Conservation (phyloP, 1,140 invertebrate species). For the Onthophagus taurus region DNA sequence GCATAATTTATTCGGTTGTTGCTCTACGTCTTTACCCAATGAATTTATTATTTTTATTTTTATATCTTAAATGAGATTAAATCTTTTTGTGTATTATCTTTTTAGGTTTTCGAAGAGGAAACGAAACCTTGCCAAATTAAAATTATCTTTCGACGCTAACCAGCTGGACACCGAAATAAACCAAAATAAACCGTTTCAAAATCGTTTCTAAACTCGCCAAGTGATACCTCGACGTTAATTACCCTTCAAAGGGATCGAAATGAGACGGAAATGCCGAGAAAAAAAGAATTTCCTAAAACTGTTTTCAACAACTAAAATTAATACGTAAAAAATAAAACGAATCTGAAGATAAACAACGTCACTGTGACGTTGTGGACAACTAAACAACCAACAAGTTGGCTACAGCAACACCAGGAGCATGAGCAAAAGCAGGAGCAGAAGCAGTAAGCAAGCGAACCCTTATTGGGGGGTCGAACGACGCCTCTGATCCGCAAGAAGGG, state of each 20-base stretch:
- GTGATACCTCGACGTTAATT: conserved; percentile 22
- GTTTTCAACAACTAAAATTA: too few species aligned
- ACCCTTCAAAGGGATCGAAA: too few species aligned
- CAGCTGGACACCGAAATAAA: too few species aligned
- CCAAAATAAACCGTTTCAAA: conserved; percentile 16
- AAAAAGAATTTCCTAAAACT: too few species aligned
- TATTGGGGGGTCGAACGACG: too few species aligned
- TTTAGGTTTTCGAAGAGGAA: not conserved
- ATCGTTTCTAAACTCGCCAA: conserved; percentile 19
- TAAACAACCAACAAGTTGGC: conserved; percentile 33
- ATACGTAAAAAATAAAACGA: too few species aligned
- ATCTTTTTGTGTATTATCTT: conserved; percentile 12
- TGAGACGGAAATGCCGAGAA: too few species aligned
- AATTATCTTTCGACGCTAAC: conserved; percentile 21
- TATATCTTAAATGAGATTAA: not conserved
- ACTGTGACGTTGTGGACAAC: conserved; percentile 23
- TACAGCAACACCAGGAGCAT: conserved; percentile 9
- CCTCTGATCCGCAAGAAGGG: conserved; percentile 25
- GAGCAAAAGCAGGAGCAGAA: too few species aligned
- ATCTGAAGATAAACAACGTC: conserved; percentile 24
- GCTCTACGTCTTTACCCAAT: not conserved
- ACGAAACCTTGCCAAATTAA: conserved; percentile 23
- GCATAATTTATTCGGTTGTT: conserved; percentile 15
- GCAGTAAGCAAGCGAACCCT: too few species aligned
- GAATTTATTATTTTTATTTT: conserved; percentile 8